These are phyloP conservation scores for Brachionus rubens DNA, from an alignment of 1,140 invertebrate genomes.

Conservation along the genomic window DNA sequence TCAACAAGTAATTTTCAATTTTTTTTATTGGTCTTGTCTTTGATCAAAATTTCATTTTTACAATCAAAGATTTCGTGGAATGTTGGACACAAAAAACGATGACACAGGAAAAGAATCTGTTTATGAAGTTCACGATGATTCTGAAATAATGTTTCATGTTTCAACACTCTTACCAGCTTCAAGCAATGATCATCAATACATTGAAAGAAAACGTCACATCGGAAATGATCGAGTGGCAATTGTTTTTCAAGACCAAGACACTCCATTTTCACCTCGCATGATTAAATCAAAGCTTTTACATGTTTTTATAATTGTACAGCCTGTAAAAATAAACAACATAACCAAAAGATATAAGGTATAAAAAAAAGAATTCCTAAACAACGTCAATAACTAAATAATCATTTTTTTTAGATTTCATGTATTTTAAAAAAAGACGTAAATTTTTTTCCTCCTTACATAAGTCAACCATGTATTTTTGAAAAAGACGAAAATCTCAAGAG, in stretches of 20 bases:
- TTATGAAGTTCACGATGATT: constrained; percentile 69
- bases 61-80: constrained; percentile 78
- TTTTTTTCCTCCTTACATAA: constrained; percentile 87
- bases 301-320: constrained; percentile 90
- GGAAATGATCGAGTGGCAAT: constrained; percentile 97
- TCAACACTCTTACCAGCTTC: constrained; percentile 86
- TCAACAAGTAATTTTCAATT: constrained; percentile 77
- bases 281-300: constrained; percentile 96
- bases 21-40: too few relatives aligned
- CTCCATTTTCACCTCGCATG: constrained; percentile 95
- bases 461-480: constrained; percentile 78
- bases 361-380: neutral
- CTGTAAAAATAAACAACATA: constrained; percentile 54
- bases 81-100: constrained; percentile 84
- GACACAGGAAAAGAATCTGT: constrained; percentile 85
- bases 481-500: constrained; percentile 73
- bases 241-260: constrained; percentile 92
- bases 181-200: constrained; percentile 77
- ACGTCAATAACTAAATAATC: neutral
- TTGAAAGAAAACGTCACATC: constrained; percentile 89
- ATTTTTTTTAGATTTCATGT: constrained; percentile 67
- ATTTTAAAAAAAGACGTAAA: constrained; percentile 92
- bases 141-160: constrained; percentile 95
- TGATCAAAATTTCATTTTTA: constrained; percentile 45
- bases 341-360: constrained; percentile 33